phyloP scores from a whole-genome alignment of 2,888 invertebrate genomes.

The Sipunculus nudus region DNA sequence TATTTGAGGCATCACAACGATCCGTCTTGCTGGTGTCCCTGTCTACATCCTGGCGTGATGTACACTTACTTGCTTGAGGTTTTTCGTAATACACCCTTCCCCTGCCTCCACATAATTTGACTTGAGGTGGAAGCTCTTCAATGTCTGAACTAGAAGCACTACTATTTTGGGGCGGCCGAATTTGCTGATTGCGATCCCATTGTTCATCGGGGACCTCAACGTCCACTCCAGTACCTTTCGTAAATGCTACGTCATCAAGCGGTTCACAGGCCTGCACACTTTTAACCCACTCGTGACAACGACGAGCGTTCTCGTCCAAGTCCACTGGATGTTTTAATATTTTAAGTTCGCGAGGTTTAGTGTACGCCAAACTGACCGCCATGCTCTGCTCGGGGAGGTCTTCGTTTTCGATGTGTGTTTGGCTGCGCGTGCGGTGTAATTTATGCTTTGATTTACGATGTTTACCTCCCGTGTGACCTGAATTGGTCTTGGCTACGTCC shows the following conservation, averaged over 20 bases:
- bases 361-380: constrained; percentile 51
- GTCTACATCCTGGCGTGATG: too few species aligned
- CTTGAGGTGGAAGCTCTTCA: too few species aligned
- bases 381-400: constrained; percentile 52
- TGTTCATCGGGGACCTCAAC: constrained; percentile 43
- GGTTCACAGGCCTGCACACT: constrained; percentile 54
- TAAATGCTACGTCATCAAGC: constrained; percentile 48
- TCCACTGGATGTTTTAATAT: constrained; percentile 48
- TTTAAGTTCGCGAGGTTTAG: constrained; percentile 46
- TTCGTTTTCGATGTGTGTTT: constrained; percentile 50
- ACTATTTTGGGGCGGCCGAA: too few species aligned
- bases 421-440: constrained; percentile 56
- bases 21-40: too few species aligned
- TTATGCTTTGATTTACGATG: neutral
- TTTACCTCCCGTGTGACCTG: constrained; percentile 47
- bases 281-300: constrained; percentile 57
- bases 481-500: too few species aligned
- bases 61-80: too few species aligned
- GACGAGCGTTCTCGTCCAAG: constrained; percentile 52
- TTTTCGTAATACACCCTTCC: too few species aligned
- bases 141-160: too few species aligned
- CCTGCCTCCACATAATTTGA: neutral
- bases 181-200: too few species aligned
- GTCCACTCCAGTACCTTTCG: constrained; percentile 30
- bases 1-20: too few species aligned